phyloP scores from a whole-genome alignment of 2,113 vertebrate genomes.

The Pangasianodon hypophthalmus region DNA sequence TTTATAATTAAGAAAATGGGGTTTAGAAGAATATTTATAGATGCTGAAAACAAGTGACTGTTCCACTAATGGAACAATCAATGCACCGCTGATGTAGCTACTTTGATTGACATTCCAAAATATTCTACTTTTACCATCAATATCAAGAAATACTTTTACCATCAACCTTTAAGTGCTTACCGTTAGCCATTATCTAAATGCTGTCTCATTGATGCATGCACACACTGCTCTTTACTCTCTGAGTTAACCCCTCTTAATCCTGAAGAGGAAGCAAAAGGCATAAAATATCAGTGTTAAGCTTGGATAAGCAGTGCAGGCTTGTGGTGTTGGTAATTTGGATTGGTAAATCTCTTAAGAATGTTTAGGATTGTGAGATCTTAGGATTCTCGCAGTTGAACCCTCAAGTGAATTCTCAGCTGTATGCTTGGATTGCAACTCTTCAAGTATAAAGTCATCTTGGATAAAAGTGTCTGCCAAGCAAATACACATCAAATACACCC shows the following conservation, averaged over 20 bases:
- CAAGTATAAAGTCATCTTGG: not conserved
- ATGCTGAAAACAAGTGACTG: not conserved
- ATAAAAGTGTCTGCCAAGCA: not conserved
- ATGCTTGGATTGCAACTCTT: not conserved
- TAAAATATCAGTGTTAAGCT: slow-evolving; percentile 11
- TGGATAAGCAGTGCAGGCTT: slow-evolving; percentile 19
- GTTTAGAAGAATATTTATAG: not conserved
- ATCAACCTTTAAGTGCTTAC: slow-evolving; percentile 21
- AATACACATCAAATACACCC: not conserved
- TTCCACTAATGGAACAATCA: not conserved
- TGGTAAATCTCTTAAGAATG: not conserved
- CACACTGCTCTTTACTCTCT: slow-evolving; percentile 12
- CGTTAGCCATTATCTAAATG: slow-evolving; percentile 22
- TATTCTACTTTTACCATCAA: slow-evolving; percentile 13
- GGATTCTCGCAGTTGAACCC: too few species aligned
- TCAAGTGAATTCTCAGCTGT: not conserved
- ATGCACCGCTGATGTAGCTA: not conserved
- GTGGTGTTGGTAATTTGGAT: slow-evolving; percentile 22
- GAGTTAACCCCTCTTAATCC: slow-evolving; percentile 20
- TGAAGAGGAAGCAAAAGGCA: not conserved
- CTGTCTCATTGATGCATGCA: not conserved
- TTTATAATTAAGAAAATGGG: not conserved
- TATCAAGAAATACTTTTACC: slow-evolving; percentile 2
- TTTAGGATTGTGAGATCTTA: not conserved
- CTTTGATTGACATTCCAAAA: not conserved